phyloP scores from a whole-genome alignment of 2,888 invertebrate genomes.

The Thereva nobilitata region DNA sequence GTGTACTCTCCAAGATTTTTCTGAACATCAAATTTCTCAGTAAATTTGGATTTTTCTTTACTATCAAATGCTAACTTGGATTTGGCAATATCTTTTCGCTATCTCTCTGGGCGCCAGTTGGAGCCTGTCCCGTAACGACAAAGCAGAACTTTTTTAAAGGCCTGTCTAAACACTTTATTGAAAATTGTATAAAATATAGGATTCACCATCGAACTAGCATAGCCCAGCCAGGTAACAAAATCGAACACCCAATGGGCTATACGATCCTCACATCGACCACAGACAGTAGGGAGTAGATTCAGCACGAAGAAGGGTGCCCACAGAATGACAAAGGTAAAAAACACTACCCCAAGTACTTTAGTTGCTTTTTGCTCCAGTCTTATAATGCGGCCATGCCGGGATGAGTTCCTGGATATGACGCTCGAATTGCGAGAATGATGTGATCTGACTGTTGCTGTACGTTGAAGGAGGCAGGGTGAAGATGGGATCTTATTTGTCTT shows the following conservation, averaged over 20 bases:
- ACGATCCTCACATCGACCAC: constrained; percentile 75
- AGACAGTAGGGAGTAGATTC: constrained; percentile 83
- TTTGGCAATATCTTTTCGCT: constrained; percentile 49
- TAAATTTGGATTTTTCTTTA: constrained; percentile 8
- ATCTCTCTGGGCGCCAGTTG: constrained; percentile 63
- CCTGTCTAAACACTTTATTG: constrained; percentile 90
- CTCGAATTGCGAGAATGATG: constrained; percentile 81
- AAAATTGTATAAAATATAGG: constrained; percentile 96
- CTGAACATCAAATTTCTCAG: not conserved
- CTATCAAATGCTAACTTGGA: constrained; percentile 4
- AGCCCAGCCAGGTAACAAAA: constrained; percentile 90
- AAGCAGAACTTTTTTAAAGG: constrained; percentile 82
- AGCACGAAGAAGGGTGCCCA: constrained; percentile 96
- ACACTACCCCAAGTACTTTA: constrained; percentile 91
- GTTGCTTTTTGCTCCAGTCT: constrained; percentile 94
- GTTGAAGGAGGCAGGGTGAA: constrained; percentile 62
- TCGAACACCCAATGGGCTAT: constrained; percentile 81
- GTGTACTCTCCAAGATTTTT: too few species aligned
- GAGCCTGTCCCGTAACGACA: constrained; percentile 71
- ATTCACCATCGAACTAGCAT: constrained; percentile 92
- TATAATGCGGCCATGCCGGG: constrained; percentile 80
- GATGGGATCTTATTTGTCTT: constrained; percentile 61
- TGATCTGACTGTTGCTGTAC: constrained; percentile 65
- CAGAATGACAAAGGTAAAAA: constrained; percentile 90
- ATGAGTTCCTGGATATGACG: constrained; percentile 79